Evolutionary conservation across 2,888 invertebrate genomes (phyloP), one percentile per base, ranked within the genome.

Genomic region (Drosophila greeni): DNA sequence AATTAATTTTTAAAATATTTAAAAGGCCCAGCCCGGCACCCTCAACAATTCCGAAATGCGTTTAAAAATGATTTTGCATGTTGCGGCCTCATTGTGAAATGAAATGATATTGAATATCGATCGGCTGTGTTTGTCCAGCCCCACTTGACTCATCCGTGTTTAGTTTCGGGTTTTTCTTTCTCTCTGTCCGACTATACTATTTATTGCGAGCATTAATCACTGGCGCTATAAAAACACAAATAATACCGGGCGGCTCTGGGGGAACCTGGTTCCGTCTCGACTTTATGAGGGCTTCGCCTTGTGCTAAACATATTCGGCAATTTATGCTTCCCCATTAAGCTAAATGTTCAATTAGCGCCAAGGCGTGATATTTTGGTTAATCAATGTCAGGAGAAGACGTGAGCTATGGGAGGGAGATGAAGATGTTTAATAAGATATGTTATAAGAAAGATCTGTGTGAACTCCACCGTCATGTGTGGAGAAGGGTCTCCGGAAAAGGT

Each of bases 281-380:
- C 49, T 70, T 72, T 74, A 70, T 73, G 70, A 53, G 37, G 58
- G 34, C 69, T 48, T 61, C 51, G 48, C 52, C 48, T 48, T 48
- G 48, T 36, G 40, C 33, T 34, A 29, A 51, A 20, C 51, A 37
- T 40, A 24, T 66, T 76, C 74, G 73, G 53, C 69, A 74, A 76
- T 82, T 80, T 82, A 84, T 81, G 73, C 66, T 74, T 73, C 72
- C 48, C 83, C 72, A 80, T 81, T 84, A 82, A 80, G 72, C 70
- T 84, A 77, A 84, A 71, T 72, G 70, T 70, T 72, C 73, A 84
- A 81, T 81, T 79, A 80, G 75, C 68, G 75, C 72, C 62, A 66
- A 79, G 77, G 82, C 81, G 84, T 82, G 77, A 73, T 58, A 53
- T 69, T 78, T 69, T 57, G 56, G 61, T 72, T 80, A 79, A 76